Evolutionary conservation across 2,797 vertebrate genomes (phyloP), one percentile per base, ranked within the genome.

Genomic region (Orestias chungarensis): DNA sequence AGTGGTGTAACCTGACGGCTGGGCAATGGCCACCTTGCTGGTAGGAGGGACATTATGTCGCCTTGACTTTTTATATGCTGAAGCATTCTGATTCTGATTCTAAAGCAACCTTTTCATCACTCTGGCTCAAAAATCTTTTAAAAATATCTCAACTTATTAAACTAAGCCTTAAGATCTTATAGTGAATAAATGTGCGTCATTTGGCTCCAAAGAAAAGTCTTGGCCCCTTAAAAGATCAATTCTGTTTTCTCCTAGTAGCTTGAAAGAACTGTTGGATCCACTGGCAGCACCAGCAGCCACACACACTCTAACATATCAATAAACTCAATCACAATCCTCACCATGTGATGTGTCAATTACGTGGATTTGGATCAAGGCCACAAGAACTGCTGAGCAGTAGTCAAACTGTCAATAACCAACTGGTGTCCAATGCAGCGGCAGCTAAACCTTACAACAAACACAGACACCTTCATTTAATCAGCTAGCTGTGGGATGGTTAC

Each of bases 261-360:
- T 72, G 29, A 78, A 77, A 87, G 40, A 68, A 79, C 76, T 43
- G 69, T 70, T 79, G 50, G 81, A 40, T 70, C 70, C 79, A 75
- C 80, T 83, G 86, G 75, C 73, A 75, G 74, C 15, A 66, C 74
- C 75, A 38, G 23, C 33, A 74, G 72, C n/a, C 43, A 47, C 78
- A 66, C 73, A 69, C 64, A 73, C 57, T 23, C 50, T 31, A 73
- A 69, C 52, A 77, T 75, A 85, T 91, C 89, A 81, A 89, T 91
- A 88, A 86, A 86, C 75, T 87, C 88, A 86, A 89, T 92, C 89
- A 90, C 83, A 83, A 86, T 78, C 70, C 75, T 79, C 86, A 79
- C 81, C 6, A 27, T 82, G 86, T 67, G n/a, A 82, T 8, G 47
- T 88, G 89, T 89, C 87, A 87, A 87, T 91, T 90, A 84, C 78